Conservation (phyloP, 2,888 invertebrate genomes). For the Dorcus hopei region DNA sequence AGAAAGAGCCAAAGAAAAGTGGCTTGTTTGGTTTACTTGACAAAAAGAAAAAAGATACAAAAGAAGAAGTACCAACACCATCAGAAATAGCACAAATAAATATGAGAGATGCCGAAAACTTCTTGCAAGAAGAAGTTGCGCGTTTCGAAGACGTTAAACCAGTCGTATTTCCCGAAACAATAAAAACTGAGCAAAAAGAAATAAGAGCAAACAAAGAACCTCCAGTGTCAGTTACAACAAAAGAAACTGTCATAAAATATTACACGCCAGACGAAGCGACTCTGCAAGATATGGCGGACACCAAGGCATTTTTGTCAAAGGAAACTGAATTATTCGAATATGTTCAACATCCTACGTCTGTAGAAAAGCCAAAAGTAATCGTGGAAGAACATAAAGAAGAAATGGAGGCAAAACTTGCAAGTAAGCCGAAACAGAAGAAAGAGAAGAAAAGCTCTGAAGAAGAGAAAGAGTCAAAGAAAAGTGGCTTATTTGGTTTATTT, state of each 20-base stretch:
- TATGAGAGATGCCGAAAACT: conserved; percentile 9
- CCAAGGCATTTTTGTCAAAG: conserved; percentile 1
- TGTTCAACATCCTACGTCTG: conserved; percentile 13
- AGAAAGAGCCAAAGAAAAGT: conserved; percentile 5
- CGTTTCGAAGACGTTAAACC: conserved; percentile 21
- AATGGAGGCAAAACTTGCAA: not conserved
- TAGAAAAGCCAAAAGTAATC: not conserved
- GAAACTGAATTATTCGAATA: conserved; percentile 6
- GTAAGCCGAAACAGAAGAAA: not conserved
- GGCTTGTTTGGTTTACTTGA: conserved; percentile 14
- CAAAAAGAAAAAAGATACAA: conserved; percentile 9
- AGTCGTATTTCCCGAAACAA: not conserved
- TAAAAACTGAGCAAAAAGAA: not conserved
- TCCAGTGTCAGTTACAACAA: not conserved
- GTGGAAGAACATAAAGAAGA: not conserved
- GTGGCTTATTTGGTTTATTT: conserved; percentile 28
- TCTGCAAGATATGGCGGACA: conserved; percentile 15
- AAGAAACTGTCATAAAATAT: not conserved
- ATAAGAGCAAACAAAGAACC: no score
- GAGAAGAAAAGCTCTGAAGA: conserved; percentile 6
- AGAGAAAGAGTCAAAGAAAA: conserved; percentile 20
- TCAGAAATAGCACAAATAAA: not conserved
- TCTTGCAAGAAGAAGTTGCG: conserved; percentile 23
- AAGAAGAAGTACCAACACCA: conserved; percentile 8
- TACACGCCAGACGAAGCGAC: conserved; percentile 21